Percentiles rank a stretch among this genome's conserved stretches.
Conservation (phyloP, 2,113 vertebrate species). For the Xiphophorus couchianus region DNA sequence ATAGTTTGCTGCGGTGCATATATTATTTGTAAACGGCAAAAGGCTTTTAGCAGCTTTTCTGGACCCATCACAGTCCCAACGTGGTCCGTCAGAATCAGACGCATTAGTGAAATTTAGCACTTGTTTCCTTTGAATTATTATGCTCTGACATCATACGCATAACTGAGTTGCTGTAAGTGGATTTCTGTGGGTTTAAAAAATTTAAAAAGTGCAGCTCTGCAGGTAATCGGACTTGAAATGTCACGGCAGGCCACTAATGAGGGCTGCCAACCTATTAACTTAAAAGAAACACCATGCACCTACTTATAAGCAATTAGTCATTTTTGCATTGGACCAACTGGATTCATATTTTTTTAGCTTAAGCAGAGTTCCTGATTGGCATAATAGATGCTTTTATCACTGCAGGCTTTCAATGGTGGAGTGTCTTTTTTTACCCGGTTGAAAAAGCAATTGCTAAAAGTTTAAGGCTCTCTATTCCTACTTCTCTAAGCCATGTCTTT, state of each 20-base stretch:
- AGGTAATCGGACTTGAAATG: slow-evolving; percentile 16
- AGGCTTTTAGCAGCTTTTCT: slow-evolving; percentile 2
- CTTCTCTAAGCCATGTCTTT: slow-evolving; percentile 60
- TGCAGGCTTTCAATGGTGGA: slow-evolving; percentile 26
- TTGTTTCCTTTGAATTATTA: slow-evolving; percentile 35
- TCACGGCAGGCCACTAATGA: slow-evolving; percentile 28
- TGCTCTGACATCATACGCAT: slow-evolving; percentile 13
- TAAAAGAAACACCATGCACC: slow-evolving; percentile 26
- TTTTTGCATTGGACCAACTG: slow-evolving; percentile 14
- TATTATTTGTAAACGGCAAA: neutral
- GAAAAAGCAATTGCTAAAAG: slow-evolving; percentile 34
- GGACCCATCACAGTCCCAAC: neutral
- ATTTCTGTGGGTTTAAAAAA: slow-evolving; percentile 14
- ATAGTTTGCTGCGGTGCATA: neutral
- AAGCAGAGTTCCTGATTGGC: slow-evolving; percentile 33
- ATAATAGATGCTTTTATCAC: slow-evolving; percentile 45
- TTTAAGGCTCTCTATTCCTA: slow-evolving; percentile 33
- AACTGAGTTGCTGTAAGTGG: slow-evolving; percentile 5
- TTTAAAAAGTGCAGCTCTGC: slow-evolving; percentile 13
- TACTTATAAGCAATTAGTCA: slow-evolving; percentile 28
- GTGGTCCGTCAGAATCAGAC: slow-evolving; percentile 1
- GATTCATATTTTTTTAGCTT: slow-evolving; percentile 22
- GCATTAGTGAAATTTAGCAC: slow-evolving; percentile 30
- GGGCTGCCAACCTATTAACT: slow-evolving; percentile 33
- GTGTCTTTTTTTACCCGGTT: slow-evolving; percentile 20